phyloP scores from a whole-genome alignment of 2,797 vertebrate genomes.

The Malurus leucopterus region DNA sequence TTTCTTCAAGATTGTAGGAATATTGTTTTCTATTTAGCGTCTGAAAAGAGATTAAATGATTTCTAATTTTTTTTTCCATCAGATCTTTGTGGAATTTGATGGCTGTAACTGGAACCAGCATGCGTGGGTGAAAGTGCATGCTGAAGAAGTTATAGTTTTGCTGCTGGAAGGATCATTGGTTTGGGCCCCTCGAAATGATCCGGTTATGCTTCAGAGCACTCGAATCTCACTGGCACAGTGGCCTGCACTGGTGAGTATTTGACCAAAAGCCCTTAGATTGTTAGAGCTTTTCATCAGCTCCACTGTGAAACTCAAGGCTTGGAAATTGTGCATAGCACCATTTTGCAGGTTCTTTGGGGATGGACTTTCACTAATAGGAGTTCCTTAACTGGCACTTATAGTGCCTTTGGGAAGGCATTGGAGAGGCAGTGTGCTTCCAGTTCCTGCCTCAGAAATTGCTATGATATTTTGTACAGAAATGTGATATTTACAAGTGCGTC shows the following conservation, averaged over 20 bases:
- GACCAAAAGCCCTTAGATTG: not conserved
- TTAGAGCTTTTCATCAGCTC: not conserved
- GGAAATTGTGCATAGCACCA: not conserved
- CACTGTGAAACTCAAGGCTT: not conserved
- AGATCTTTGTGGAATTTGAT: constrained; percentile 98
- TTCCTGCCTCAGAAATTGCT: not conserved
- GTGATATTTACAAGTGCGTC: not conserved
- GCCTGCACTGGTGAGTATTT: constrained; percentile 90
- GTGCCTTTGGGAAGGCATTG: not conserved
- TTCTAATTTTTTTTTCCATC: not conserved
- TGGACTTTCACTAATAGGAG: not conserved
- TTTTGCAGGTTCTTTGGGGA: not conserved
- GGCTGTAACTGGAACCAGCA: constrained; percentile 85
- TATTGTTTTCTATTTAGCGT: not conserved
- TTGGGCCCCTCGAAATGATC: constrained; percentile 85
- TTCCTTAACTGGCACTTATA: not conserved
- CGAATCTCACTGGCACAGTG: constrained; percentile 77
- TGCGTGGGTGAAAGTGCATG: constrained; percentile 95
- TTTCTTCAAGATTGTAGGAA: not conserved
- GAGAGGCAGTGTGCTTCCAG: not conserved
- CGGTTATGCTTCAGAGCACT: constrained; percentile 66
- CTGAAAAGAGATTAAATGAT: not conserved
- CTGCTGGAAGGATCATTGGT: constrained; percentile 91
- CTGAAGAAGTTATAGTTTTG: constrained; percentile 89
- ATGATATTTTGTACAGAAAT: not conserved